Evolutionary conservation across 64 coral and sea anemone genomes (phyloP).

Genomic region (Hydrozoanthus tunicans): DNA sequence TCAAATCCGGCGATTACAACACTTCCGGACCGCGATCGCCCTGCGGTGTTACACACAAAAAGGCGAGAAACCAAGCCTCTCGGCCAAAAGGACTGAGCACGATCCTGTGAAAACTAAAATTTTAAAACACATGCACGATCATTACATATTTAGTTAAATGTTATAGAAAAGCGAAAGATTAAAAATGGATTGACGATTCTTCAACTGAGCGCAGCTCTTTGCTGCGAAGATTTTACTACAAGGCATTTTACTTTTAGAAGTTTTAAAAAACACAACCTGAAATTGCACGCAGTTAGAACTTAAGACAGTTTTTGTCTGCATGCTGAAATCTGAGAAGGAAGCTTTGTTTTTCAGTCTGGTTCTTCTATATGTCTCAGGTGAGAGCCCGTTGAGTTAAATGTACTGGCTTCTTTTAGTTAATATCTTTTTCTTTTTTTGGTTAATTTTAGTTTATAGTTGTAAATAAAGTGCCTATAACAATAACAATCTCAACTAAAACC

Average conservation of each 20-base stretch:
- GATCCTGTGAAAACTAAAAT: too few relatives aligned
- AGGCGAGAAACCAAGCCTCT: conserved; percentile 21
- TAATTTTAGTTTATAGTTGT: too few relatives aligned
- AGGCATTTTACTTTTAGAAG: neutral
- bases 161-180: neutral
- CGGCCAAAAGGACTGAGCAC: neutral
- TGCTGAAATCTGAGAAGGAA: neutral
- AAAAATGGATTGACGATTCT: too few relatives aligned
- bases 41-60: conserved; percentile 27
- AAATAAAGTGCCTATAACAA: too few relatives aligned
- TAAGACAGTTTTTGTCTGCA: neutral
- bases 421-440: too few relatives aligned
- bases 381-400: neutral
- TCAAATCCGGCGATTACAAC: conserved; percentile 40
- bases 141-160: neutral
- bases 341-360: neutral
- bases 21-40: conserved; percentile 28
- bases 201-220: too few relatives aligned
- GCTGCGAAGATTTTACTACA: too few relatives aligned
- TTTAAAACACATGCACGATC: neutral
- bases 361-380: neutral
- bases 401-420: neutral
- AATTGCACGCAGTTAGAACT: neutral
- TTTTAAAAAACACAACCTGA: neutral
- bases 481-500: too few relatives aligned